Evolutionary conservation across 2,113 vertebrate genomes (phyloP).

Genomic region (Aptenodytes forsteri): DNA sequence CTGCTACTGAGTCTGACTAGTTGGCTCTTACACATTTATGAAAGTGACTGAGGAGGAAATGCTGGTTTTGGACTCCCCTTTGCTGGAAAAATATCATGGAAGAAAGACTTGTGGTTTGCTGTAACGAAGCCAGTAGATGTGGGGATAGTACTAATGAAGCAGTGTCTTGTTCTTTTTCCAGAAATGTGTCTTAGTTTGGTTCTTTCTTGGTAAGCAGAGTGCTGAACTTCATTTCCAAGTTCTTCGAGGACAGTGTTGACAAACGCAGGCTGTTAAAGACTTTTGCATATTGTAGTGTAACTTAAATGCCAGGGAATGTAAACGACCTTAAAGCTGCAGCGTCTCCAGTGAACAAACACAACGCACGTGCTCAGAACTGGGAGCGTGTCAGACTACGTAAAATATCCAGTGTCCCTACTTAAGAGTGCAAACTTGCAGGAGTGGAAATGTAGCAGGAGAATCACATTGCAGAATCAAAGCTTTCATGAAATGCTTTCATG

Average conservation of each 20-base stretch:
- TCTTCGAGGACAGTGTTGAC: constrained; percentile 71
- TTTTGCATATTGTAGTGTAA: constrained; percentile 73
- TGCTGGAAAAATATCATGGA: constrained; percentile 75
- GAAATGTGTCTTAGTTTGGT: constrained; percentile 78
- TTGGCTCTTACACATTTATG: constrained; percentile 64
- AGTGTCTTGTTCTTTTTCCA: constrained; percentile 71
- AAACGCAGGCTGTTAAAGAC: constrained; percentile 70
- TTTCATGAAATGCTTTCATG: constrained; percentile 41
- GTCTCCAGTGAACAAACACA: constrained; percentile 60
- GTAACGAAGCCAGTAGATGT: constrained; percentile 68
- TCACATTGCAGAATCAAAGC: constrained; percentile 4
- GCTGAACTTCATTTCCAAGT: constrained; percentile 71
- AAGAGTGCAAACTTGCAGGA: constrained; percentile 14
- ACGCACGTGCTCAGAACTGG: not conserved
- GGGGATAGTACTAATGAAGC: constrained; percentile 72
- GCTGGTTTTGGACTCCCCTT: constrained; percentile 63
- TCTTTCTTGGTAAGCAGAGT: constrained; percentile 77
- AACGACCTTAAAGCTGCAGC: constrained; percentile 67
- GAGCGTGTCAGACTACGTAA: not conserved
- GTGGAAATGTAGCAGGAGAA: constrained; percentile 41
- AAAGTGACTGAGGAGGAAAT: constrained; percentile 66
- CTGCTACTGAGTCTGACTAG: constrained; percentile 68
- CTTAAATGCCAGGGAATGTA: constrained; percentile 78
- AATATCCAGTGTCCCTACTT: constrained; percentile 5
- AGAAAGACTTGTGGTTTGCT: constrained; percentile 75